Evolutionary conservation across 2,797 vertebrate genomes (phyloP), one percentile per base, ranked within the genome.

Genomic region (Diceros bicornis): DNA sequence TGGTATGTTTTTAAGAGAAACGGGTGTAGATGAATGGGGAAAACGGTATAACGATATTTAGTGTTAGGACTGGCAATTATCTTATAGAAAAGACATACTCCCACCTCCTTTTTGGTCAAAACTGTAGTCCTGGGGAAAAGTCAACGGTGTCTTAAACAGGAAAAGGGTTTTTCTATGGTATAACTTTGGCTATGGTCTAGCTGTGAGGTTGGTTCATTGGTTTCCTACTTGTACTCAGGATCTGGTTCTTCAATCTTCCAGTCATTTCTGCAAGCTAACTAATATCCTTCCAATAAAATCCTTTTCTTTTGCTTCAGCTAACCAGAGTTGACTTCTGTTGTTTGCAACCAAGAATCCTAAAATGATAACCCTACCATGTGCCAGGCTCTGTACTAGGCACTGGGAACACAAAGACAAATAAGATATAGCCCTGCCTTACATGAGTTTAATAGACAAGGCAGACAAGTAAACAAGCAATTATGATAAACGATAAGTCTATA

Each of bases 331-430:
- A 68, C 66, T 79, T 91, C 57, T 81, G 16, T 37, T 72, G 57
- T 69, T 85, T 89, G 47, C 52, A 88, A 81, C 10, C 20, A 93
- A 86, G 44, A 91, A 64, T 88, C 20, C 5, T 18, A 12, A 96
- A 92, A 81, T 52, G 25, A 61, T 71, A 92, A 47, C 8, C 14
- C 32, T 57, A 41, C 14, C 27, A 68, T 11, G 23, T 52, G 50
- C 61, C 61, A 86, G 61, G 18, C n/a, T 68, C 47, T 78, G 20
- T 55, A 79, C 25, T 7, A 91, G 37, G 47, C 50, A 85, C 69
- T 66, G 34, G 69, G 37, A 94, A 62, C 81, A 93, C 34, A 79
- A 93, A 89, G 74, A 92, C 83, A 91, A 96, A 69, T 78, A 83
- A 62, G 55, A 66, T 16, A 62, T 59, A 83, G 57, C 37, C 66